Base-by-base conservation (phyloP, 2,113 vertebrate species). In the Jaculus jaculus region DNA sequence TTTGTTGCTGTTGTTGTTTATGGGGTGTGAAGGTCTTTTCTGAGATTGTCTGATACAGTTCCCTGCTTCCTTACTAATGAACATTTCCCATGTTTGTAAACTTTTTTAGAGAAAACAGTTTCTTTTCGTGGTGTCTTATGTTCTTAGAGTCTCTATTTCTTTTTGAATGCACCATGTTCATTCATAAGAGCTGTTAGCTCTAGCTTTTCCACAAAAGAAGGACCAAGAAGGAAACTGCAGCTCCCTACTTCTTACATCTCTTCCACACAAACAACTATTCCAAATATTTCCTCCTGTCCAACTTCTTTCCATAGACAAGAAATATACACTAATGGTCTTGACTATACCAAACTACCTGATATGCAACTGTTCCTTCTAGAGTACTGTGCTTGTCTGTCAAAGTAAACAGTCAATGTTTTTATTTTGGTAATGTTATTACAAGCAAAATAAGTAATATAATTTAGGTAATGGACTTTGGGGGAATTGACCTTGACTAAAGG, bases 401-500 rank as follows among this genome's bases (percentile, higher is more conserved):
- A 90, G 71, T 93, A 97, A 89, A 42, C 18, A 92, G 65, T 88
- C 8, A 75, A 87, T 94, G 83, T 96, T 84, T 28, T 12, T 47
- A 9, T 84, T 68, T 69, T 68, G 32, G 28, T 95, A 96, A 96
- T 92, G 84, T 54, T 96, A 90, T 78, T 85, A 96, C 87, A 69
- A 93, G 23, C 71, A 93, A 96, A 95, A 65, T 15, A 54, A 16
- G 93, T 28, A 88, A 92, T 87, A 60, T 93, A 88, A 60, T 28
- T 96, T 93, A 94, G 87, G 42, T 94, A 80, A 94, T 8, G 96
- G 90, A 63, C 73, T 89, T 78, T 39, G 73, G 81, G 58, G 92
- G 86, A 95, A 95, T 92, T 87, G 73, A 85, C 24, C 87, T 65
- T 75, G 72, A 42, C 83, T 81, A 42, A 85, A 96, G 78, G 79